phyloP scores from a whole-genome alignment of 2,797 vertebrate genomes.

The Paguma larvata region DNA sequence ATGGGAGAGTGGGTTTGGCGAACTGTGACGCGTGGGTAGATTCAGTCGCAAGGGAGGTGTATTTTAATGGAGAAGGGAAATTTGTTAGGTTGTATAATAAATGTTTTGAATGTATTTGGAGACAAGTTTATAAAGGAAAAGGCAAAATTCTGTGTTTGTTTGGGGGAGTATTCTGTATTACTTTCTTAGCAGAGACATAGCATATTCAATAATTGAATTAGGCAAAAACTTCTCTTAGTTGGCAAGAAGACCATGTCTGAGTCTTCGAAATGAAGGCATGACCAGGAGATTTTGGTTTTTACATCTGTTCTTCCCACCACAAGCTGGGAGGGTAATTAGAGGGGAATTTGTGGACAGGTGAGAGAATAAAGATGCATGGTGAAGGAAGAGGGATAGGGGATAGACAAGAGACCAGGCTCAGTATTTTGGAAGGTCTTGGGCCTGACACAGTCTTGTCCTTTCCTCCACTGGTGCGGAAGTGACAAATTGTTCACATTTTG shows the following conservation, averaged over 20 bases:
- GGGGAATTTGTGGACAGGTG: neutral
- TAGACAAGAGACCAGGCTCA: neutral
- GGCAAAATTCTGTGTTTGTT: neutral
- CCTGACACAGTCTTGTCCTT: neutral
- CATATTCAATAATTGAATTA: neutral
- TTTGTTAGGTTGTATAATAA: neutral
- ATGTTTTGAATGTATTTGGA: neutral
- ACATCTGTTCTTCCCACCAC: neutral
- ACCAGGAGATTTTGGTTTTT: neutral
- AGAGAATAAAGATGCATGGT: neutral
- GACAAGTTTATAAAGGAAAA: neutral
- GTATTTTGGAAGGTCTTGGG: neutral
- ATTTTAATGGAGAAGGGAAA: neutral
- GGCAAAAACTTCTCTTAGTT: neutral
- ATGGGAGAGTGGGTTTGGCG: neutral
- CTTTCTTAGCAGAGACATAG: neutral
- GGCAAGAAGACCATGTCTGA: neutral
- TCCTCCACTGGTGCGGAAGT: neutral
- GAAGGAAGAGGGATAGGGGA: neutral
- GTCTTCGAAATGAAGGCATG: neutral
- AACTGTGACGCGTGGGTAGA: neutral
- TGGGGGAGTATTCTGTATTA: neutral
- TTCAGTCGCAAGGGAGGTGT: neutral
- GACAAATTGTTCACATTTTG: neutral
- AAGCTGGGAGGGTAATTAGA: neutral